Conservation (phyloP, 2,113 vertebrate genomes). For the Merops nubicus region DNA sequence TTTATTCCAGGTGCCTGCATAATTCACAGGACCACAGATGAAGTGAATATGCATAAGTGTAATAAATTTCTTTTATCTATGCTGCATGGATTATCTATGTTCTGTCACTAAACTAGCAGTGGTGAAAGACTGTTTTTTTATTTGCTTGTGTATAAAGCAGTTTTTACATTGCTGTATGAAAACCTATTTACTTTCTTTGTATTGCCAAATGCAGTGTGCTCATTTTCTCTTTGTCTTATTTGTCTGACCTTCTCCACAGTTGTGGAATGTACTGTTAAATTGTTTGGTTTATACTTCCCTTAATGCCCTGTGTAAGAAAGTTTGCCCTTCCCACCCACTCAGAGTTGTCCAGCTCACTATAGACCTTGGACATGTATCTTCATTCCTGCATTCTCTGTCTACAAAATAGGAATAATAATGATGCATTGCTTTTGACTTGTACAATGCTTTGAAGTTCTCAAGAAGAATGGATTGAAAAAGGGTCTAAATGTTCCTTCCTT, state of each 20-base stretch:
- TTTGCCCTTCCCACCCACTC: neutral
- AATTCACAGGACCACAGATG: neutral
- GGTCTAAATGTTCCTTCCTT: neutral
- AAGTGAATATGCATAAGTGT: neutral
- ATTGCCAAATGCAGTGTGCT: neutral
- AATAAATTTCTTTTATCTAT: neutral
- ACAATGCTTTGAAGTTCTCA: slow-evolving; percentile 14
- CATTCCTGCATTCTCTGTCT: neutral
- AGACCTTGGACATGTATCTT: neutral
- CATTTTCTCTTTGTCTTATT: neutral
- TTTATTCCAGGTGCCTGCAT: neutral
- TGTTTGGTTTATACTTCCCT: neutral
- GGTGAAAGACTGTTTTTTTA: neutral
- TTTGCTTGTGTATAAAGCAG: neutral
- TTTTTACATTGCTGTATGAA: neutral
- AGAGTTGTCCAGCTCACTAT: neutral
- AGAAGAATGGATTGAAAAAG: neutral
- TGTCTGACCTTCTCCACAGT: neutral
- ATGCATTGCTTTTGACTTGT: neutral
- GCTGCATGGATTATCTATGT: neutral
- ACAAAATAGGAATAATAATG: neutral
- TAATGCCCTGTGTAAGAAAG: neutral
- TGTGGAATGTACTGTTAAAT: neutral
- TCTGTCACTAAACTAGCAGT: neutral
- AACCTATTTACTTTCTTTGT: neutral